phyloP scores from a whole-genome alignment of 2,113 vertebrate genomes.

The Alosa alosa region DNA sequence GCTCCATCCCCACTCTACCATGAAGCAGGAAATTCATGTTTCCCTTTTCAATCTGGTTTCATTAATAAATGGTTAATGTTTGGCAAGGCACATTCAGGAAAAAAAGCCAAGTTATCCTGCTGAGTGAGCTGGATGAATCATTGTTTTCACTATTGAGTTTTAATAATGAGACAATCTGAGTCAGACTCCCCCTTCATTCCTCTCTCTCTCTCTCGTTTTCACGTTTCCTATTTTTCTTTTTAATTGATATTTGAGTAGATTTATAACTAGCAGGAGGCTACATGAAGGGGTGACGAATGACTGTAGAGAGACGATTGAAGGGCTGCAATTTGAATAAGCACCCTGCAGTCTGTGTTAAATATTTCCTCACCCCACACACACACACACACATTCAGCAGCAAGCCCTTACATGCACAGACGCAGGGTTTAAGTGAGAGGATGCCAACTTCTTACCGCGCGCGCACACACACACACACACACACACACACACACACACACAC shows the following conservation, averaged over 20 bases:
- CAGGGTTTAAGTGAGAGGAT: neutral
- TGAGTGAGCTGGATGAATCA: neutral
- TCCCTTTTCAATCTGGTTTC: conserved; percentile 31
- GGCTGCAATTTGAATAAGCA: neutral
- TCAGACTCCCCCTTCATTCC: neutral
- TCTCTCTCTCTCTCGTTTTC: neutral
- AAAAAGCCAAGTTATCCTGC: neutral
- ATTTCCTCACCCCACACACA: neutral
- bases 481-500: conserved; percentile 21
- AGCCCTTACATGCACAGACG: neutral
- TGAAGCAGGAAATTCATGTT: conserved; percentile 33
- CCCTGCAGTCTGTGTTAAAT: neutral
- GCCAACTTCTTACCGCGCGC: neutral
- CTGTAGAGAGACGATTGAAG: neutral
- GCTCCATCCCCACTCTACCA: conserved; percentile 19
- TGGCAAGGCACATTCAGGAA: neutral
- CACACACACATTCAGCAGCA: neutral
- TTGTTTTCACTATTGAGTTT: neutral
- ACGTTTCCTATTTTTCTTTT: neutral
- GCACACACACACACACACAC: conserved; percentile 13
- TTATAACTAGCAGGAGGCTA: neutral
- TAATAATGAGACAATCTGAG: neutral
- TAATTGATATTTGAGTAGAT: neutral
- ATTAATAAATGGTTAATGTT: conserved; percentile 31
- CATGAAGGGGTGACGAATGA: neutral